phyloP scores from a whole-genome alignment of 1,140 invertebrate genomes.

The Penaeus chinensis region DNA sequence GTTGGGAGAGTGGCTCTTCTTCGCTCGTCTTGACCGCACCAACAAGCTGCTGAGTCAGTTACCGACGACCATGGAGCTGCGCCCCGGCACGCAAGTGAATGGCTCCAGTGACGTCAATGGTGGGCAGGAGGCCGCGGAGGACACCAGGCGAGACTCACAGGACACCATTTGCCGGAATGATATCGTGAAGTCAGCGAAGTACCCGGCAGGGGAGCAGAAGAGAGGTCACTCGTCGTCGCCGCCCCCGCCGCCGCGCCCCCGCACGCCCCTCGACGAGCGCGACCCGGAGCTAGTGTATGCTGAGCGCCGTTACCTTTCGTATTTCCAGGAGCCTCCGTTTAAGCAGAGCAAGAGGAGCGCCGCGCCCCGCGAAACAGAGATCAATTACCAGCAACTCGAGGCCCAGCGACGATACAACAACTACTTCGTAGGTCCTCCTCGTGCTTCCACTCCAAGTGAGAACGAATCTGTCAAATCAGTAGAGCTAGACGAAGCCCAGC shows the following conservation, averaged over 20 bases:
- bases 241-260: conserved; percentile 60
- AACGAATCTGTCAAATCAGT: conserved; percentile 15
- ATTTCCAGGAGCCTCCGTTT: conserved; percentile 57
- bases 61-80: conserved; percentile 52
- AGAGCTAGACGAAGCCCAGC: conserved; percentile 50
- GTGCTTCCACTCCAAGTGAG: conserved; percentile 43
- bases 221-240: neutral
- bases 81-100: conserved; percentile 26
- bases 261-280: conserved; percentile 61
- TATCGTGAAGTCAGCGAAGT: conserved; percentile 43
- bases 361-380: conserved; percentile 23
- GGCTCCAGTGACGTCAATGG: conserved; percentile 35
- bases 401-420: conserved; percentile 56
- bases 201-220: conserved; percentile 15
- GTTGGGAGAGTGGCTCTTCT: conserved; percentile 61
- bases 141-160: neutral
- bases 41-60: conserved; percentile 49
- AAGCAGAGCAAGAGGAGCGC: conserved; percentile 37
- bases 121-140: neutral
- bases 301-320: conserved; percentile 55
- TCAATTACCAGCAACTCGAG: conserved; percentile 47
- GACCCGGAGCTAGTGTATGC: conserved; percentile 60
- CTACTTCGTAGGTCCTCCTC: conserved; percentile 60
- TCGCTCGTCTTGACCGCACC: conserved; percentile 57
- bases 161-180: conserved; percentile 36